Evolutionary conservation across 2,888 invertebrate genomes (phyloP).

Genomic region (Malthinus flaveolus): DNA sequence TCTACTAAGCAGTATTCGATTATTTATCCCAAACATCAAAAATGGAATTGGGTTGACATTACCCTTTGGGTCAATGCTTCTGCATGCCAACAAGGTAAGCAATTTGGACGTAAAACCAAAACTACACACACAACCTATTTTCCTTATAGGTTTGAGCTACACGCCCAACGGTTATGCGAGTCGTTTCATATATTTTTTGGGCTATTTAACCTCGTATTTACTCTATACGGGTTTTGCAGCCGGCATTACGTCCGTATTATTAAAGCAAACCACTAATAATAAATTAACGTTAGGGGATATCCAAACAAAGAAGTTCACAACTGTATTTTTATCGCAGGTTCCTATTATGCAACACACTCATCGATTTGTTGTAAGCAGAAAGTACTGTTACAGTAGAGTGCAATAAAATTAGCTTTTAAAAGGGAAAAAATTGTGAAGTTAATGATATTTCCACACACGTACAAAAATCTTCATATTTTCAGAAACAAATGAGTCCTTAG

Average conservation of each 20-base stretch:
- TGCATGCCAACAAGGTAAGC: conserved; percentile 49
- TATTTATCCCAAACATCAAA: conserved; percentile 33
- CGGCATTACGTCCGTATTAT: conserved; percentile 46
- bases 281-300: conserved; percentile 31
- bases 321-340: background rate
- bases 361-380: background rate
- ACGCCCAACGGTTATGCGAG: conserved; percentile 44
- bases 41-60: conserved; percentile 48
- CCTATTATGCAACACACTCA: background rate
- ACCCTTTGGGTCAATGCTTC: conserved; percentile 48
- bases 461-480: no score
- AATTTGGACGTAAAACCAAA: background rate
- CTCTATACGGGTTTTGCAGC: conserved; percentile 49
- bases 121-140: background rate
- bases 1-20: conserved; percentile 38
- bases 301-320: conserved; percentile 28
- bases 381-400: no score
- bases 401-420: no score
- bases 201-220: conserved; percentile 45
- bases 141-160: conserved; percentile 42
- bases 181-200: conserved; percentile 43
- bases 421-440: no score
- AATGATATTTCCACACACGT: no score
- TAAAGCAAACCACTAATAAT: conserved; percentile 38
- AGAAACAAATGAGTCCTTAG: no score